A percentile compares a stretch with the other conserved stretches of the same genome.
Conservation (phyloP, 1,140 invertebrate species). For the Megalopta genalis region DNA sequence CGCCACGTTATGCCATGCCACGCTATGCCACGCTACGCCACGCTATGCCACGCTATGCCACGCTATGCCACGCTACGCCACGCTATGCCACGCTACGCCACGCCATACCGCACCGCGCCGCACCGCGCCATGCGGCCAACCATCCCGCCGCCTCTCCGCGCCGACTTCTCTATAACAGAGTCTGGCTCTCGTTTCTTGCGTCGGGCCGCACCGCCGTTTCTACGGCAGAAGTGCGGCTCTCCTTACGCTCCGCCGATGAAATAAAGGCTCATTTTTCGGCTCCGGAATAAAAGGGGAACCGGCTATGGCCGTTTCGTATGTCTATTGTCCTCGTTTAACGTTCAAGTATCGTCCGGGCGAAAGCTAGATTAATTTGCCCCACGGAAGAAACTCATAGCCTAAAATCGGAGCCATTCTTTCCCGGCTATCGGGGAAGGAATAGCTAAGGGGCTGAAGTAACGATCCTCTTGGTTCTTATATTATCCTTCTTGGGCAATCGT, state of each 20-base stretch:
- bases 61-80: no score
- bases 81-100: no score
- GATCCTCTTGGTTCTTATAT: conserved; percentile 10
- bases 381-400: conserved; percentile 21
- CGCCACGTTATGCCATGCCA: no score
- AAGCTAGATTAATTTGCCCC: conserved; percentile 61
- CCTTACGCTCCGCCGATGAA: conserved; percentile 58
- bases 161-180: conserved; percentile 26
- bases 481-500: conserved; percentile 7
- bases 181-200: conserved; percentile 48
- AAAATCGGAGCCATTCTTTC: conserved; percentile 35
- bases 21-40: no score
- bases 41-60: no score
- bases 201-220: conserved; percentile 40
- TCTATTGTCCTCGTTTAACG: conserved; percentile 46
- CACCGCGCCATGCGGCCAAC: background rate
- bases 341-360: conserved; percentile 42
- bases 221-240: conserved; percentile 55
- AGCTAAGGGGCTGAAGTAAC: conserved; percentile 17
- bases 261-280: conserved; percentile 66
- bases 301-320: conserved; percentile 54
- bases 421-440: background rate
- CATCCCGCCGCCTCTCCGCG: background rate
- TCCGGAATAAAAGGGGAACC: conserved; percentile 55
- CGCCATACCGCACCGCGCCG: background rate